Percentiles rank a stretch among this genome's conserved stretches.
Evolutionary conservation across 2,888 invertebrate genomes (phyloP).

Genomic region (Steinernema hermaphroditum): DNA sequence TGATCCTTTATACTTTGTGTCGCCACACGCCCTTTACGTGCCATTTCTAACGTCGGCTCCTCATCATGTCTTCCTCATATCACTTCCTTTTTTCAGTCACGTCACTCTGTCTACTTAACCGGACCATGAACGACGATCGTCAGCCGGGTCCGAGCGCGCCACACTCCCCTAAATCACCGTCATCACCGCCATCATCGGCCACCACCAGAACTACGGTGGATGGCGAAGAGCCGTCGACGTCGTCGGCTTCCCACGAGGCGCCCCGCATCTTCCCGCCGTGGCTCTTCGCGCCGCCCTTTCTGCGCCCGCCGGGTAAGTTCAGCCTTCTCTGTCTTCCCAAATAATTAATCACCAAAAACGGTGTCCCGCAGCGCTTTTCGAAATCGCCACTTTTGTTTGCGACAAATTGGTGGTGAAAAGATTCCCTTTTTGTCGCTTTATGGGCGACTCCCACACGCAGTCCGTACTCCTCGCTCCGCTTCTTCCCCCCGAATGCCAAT

Average conservation of each 20-base stretch:
- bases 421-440: not conserved
- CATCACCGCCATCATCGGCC: no score
- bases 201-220: conserved; percentile 25
- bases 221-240: not conserved
- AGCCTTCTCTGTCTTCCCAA: not conserved
- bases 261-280: conserved; percentile 18
- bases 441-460: no score
- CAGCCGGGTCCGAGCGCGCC: not conserved
- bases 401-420: not conserved
- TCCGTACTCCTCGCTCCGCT: no score
- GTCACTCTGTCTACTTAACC: not conserved
- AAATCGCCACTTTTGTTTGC: not conserved
- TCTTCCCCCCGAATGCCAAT: not conserved
- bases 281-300: conserved; percentile 7
- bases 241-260: conserved; percentile 10
- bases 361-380: conserved; percentile 18
- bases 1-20: no score
- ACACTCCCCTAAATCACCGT: not conserved
- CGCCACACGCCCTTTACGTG: no score
- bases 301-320: not conserved
- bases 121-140: not conserved
- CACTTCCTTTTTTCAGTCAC: no score
- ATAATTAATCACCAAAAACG: conserved; percentile 23
- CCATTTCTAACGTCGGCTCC: no score
- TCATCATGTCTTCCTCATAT: no score